Evolutionary conservation across 2,888 invertebrate genomes (phyloP), one percentile per base, ranked within the genome.

Genomic region (Tetheella fluctuosa): DNA sequence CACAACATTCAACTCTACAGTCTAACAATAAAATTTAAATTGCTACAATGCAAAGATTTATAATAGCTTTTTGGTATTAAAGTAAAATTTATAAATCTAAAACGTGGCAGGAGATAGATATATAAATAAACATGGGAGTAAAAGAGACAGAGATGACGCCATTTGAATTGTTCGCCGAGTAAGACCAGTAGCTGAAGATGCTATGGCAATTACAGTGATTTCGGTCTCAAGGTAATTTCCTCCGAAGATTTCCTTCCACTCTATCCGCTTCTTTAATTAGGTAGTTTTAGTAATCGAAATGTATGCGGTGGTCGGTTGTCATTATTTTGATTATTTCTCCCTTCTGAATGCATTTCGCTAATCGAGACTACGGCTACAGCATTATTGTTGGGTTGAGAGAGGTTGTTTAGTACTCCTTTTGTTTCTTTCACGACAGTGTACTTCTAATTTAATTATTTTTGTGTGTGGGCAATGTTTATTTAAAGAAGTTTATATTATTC

Each of bases 221-320:
- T 70, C 71, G 77, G 85, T 80, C 81, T 74, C 70, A 77, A 77
- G 68, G 89, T 79, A 90, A 91, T 91, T 88, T 85, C 81, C 81
- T 81, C 76, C 79, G 81, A 74, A 75, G 79, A 83, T 87, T 86
- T 84, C 86, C 84, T 86, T 84, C 86, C 84, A 85, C 86, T 83
- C 79, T 80, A 81, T 77, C 71, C 76, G 73, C 80, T 77, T 71
- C 76, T 74, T 80, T 90, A 91, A 91, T 91, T 91, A 90, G 86
- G 83, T 83, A 84, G 81, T 83, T 81, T 85, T 84, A 80, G 86
- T 88, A 89, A 90, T 90, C 90, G 89, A 90, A 90, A 84, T 83
- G 79, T 81, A 78, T 77, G 86, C 85, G 86, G 89, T 83, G 86
- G 85, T 85, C 84, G 65, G 71, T 76, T 71, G 79, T 87, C 83